These are phyloP conservation scores for Drosophila lacicola DNA, from an alignment of 2,888 invertebrate species.

Conservation along the genomic window DNA sequence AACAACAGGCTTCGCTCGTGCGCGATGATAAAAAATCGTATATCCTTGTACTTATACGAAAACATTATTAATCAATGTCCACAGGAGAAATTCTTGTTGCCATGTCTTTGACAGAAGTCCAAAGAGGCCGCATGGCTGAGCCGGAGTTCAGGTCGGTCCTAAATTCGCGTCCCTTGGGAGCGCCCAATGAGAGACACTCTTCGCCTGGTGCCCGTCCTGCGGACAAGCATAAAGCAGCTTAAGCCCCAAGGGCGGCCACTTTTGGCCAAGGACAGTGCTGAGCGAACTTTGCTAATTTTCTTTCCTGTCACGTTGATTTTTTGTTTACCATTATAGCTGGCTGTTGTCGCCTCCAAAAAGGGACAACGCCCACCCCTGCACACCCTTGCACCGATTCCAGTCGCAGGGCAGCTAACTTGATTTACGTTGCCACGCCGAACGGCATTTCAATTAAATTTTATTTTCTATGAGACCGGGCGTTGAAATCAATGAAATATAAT, in stretches of 20 bases:
- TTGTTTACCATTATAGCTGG: conserved; percentile 78
- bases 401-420: conserved; percentile 54
- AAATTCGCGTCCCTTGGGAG: conserved; percentile 67
- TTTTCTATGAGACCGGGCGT: conserved; percentile 76
- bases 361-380: conserved; percentile 8
- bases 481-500: conserved; percentile 85
- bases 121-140: conserved; percentile 33
- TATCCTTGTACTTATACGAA: conserved; percentile 53
- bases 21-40: conserved; percentile 59
- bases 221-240: conserved; percentile 70
- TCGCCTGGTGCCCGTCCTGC: conserved; percentile 26
- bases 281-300: conserved; percentile 79
- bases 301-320: conserved; percentile 82
- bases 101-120: conserved; percentile 68
- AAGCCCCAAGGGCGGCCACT: conserved; percentile 61
- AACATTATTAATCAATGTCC: conserved; percentile 83
- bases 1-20: conserved; percentile 57
- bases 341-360: conserved; percentile 73
- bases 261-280: conserved; percentile 53
- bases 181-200: conserved; percentile 24
- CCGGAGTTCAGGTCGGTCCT: conserved; percentile 31
- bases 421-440: conserved; percentile 72
- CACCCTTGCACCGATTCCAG: background rate
- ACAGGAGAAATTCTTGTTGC: conserved; percentile 52
- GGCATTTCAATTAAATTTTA: conserved; percentile 84